Evolutionary conservation across 2,797 vertebrate genomes (phyloP), one percentile per base, ranked within the genome.

Genomic region (Danionella dracula): DNA sequence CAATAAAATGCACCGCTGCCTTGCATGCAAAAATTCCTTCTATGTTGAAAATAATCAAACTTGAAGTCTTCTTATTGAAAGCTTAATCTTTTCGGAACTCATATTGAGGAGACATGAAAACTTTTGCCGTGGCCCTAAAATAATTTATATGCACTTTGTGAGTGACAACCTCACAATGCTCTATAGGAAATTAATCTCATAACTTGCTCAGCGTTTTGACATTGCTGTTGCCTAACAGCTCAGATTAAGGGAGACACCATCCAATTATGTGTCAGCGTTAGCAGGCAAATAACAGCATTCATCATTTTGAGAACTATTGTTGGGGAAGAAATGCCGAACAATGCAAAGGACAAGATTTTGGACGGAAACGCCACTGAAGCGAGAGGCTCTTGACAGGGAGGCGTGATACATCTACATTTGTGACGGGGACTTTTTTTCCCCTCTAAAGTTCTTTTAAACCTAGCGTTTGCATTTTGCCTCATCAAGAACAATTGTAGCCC

Each of bases 361-460:
- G 53, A 71, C 51, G 59, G 56, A 86, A 85, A 87, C 82, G 69
- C 78, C 86, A 73, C 83, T 87, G 86, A 85, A 83, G 85, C 85
- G 59, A 86, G 85, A 76, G 76, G 78, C 75, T 77, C 72, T 78
- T 92, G 90, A 92, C 90, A 92, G 91, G 85, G 88, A 83, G 85
- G 87, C 86, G 88, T 87, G 89, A 86, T 86, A 83, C 84, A 89
- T 57, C 89, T 89, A 88, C 85, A 83, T 86, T 86, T 89, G 89
- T 90, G 68, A 76, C 90, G 90, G 87, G 85, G 89, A 89, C n/a
- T 27, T 27, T 27, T 90, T 66, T 89, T 90, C 87, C 80, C n/a
- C n/a, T n/a, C n/a, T 85, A 77, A 87, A 89, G 89, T 90, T 92
- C 88, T 90, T 90, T 90, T 90, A 87, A 63, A 49, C 81, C 82